Base-by-base conservation (phyloP, 2,797 vertebrate genomes). In the Arctocebus calabarensis region DNA sequence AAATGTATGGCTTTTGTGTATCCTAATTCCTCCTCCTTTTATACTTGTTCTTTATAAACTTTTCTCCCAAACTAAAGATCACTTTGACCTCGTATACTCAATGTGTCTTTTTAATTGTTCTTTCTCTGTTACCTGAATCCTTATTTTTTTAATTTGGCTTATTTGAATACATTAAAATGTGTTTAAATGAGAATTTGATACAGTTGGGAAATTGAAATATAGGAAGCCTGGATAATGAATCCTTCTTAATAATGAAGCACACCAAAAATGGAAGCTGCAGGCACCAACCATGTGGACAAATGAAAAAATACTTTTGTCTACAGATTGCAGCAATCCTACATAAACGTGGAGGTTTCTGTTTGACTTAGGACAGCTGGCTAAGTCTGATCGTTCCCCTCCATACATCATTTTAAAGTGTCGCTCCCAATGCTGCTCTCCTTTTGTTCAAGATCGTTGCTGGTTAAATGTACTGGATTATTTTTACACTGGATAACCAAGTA, bases 281-380 rank as follows among this genome's bases (percentile, higher is more conserved):
- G 77, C 91, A 81, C 93, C 70, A 64, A 23, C 77, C 5, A 0
- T 82, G 97, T 96, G 95, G 98, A 96, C 98, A 98, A 97, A 97
- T 96, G 48, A 91, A 86, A 57, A 81, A 84, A 29, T 68, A 1
- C 55, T 43, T 96, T 98, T 98, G 98, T 98, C 98, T 96, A 27
- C 92, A 6, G 0, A 79, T 82, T 85, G 98, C 98, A 98, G 98
- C 62, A 95, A 97, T 98, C 98, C 98, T 98, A 98, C 97, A 98
- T 91, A 84, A 97, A 98, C 97, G 62, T 92, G 98, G 98, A 98
- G 98, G 98, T 97, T 98, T 99, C 98, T 98, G 98, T 98, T 98
- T 97, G 98, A 91, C 97, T 98, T 98, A 96, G 96, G 68, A 94
- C 73, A 98, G 98, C 45, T 22, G 59, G 0, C 98, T 97, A 88